Conservation (phyloP, 1,140 invertebrate species). For the Aphidius gifuensis region DNA sequence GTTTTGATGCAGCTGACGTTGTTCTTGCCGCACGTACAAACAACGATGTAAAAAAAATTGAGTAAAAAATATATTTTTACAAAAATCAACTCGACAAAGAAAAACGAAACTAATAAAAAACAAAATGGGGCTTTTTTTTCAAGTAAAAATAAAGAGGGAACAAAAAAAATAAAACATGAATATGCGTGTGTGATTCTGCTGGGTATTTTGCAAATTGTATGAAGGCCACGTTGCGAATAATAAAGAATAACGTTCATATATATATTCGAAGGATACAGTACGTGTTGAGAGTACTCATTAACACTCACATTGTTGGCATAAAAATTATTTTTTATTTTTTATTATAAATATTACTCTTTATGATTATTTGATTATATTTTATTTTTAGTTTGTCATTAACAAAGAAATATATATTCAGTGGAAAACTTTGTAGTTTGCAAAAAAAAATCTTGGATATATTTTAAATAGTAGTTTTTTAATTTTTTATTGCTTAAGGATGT, state of each 20-base stretch:
- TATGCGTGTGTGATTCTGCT: not conserved
- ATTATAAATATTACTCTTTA: no score
- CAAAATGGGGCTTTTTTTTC: not conserved
- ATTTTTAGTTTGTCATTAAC: no score
- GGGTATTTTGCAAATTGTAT: constrained; percentile 11
- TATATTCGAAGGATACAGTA: constrained; percentile 9
- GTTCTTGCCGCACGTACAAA: not conserved
- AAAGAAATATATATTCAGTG: no score
- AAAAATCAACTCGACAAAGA: not conserved
- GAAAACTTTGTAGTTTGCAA: no score
- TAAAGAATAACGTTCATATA: not conserved
- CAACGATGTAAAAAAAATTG: not conserved
- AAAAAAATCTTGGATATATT: no score
- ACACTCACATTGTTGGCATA: constrained; percentile 10
- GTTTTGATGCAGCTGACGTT: constrained; percentile 17
- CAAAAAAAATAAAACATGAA: not conserved
- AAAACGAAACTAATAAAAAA: not conserved
- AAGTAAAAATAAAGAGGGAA: not conserved
- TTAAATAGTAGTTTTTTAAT: no score
- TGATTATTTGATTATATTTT: no score
- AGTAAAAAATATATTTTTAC: not conserved
- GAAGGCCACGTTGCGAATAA: constrained; percentile 8
- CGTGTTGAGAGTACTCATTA: constrained; percentile 17
- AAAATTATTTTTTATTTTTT: not conserved
- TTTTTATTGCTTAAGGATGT: no score